These are phyloP conservation scores for Hydrotaea cyrtoneurina DNA, from an alignment of 2,888 invertebrate genomes.

Conservation along the genomic window DNA sequence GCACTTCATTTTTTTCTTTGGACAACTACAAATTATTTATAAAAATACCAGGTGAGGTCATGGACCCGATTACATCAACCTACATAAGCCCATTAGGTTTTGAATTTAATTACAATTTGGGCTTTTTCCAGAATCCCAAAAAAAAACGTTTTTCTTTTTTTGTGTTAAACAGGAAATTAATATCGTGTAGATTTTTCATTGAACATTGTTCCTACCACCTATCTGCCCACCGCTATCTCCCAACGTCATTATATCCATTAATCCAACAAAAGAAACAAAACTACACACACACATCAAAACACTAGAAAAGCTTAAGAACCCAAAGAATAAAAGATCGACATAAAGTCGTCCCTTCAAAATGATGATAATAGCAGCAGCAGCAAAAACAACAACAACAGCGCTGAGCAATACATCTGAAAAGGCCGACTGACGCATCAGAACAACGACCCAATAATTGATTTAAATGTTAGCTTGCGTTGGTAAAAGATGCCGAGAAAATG, in stretches of 20 bases:
- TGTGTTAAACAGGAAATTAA: conserved; percentile 1
- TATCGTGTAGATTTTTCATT: conserved; percentile 17
- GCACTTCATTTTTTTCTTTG: no score
- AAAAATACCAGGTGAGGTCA: not conserved
- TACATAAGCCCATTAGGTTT: not conserved
- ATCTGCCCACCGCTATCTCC: no score
- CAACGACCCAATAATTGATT: conserved; percentile 23
- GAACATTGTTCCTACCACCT: not conserved
- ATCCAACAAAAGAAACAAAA: not conserved
- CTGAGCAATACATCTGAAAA: not conserved
- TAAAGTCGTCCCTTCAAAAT: not conserved
- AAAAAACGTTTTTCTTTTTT: not conserved
- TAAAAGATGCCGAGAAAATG: not conserved
- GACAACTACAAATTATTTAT: no score
- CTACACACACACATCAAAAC: no score
- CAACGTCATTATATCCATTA: not conserved
- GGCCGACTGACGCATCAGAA: not conserved
- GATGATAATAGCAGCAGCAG: not conserved
- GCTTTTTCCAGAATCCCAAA: not conserved
- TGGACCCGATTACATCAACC: not conserved
- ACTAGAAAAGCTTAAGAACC: not conserved
- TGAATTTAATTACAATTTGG: conserved; percentile 3
- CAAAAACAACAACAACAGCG: not conserved
- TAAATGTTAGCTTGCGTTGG: not conserved
- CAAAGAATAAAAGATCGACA: not conserved